Conservation (phyloP, 2,797 vertebrate species). For the Semaprochilodus insignis region DNA sequence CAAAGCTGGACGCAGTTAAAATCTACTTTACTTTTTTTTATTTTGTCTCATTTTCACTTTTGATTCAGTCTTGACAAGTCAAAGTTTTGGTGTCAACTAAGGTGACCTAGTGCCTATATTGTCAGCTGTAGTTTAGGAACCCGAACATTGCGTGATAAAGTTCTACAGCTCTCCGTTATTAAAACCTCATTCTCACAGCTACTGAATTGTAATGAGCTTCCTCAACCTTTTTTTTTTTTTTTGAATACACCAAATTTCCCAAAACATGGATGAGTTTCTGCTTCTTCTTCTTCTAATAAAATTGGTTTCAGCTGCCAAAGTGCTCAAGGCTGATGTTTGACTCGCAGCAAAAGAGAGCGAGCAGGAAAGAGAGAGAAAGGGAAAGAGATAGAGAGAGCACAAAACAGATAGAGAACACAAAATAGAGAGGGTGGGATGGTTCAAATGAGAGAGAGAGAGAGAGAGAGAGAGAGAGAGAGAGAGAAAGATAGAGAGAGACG, state of each 20-base stretch:
- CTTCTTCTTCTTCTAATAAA: conserved; percentile 52
- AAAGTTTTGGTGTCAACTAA: too few relatives aligned
- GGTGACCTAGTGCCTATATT: too few relatives aligned
- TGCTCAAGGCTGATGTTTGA: conserved; percentile 69
- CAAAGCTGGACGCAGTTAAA: too few relatives aligned
- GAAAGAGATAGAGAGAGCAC: not conserved
- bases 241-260: conserved; percentile 61
- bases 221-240: conserved; percentile 71
- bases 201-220: conserved; percentile 82
- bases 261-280: conserved; percentile 45
- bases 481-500: not conserved
- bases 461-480: not conserved
- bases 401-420: too few relatives aligned
- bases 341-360: conserved; percentile 39
- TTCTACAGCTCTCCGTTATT: conserved; percentile 74
- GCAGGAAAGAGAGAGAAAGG: conserved; percentile 24
- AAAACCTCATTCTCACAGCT: conserved; percentile 78
- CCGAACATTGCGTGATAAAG: conserved; percentile 27
- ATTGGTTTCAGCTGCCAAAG: conserved; percentile 80
- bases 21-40: too few relatives aligned
- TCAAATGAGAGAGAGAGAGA: not conserved
- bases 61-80: too few relatives aligned
- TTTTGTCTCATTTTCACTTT: too few relatives aligned
- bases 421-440: not conserved
- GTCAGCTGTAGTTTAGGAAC: too few relatives aligned